Conservation (phyloP, 1,140 invertebrate genomes). For the Formica selysi region DNA sequence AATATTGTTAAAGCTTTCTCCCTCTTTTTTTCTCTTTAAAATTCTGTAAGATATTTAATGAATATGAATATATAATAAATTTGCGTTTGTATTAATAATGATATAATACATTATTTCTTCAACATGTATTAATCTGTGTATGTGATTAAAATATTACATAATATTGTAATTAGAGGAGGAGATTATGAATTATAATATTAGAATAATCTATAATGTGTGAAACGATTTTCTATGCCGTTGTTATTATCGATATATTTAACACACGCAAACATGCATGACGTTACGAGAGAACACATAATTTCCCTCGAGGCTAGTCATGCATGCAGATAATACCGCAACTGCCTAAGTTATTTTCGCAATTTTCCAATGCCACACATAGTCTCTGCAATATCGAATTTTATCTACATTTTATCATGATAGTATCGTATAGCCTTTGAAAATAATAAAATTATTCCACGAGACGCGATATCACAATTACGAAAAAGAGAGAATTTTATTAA, state of each 20-base stretch:
- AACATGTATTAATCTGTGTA: not conserved
- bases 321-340: slow-evolving; percentile 52
- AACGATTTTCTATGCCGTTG: slow-evolving; percentile 35
- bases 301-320: slow-evolving; percentile 44
- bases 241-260: slow-evolving; percentile 50
- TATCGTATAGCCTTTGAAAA: not conserved
- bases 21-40: not conserved
- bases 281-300: slow-evolving; percentile 50
- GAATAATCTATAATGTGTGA: slow-evolving; percentile 1
- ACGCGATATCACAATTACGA: not conserved
- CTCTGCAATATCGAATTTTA: slow-evolving; percentile 30
- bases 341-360: slow-evolving; percentile 58
- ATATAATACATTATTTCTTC: not conserved
- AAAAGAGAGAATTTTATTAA: not conserved
- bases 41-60: not conserved
- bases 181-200: slow-evolving; percentile 16
- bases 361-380: slow-evolving; percentile 33
- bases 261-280: not conserved
- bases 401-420: slow-evolving; percentile 13
- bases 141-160: not conserved
- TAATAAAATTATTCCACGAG: not conserved
- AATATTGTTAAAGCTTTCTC: not conserved
- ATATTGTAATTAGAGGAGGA: not conserved
- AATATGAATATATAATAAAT: not conserved
- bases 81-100: not conserved